A percentile compares a stretch with the other conserved stretches of the same genome.
Evolutionary conservation across 2,113 vertebrate species (phyloP).

Genomic region (Nesoenas mayeri): DNA sequence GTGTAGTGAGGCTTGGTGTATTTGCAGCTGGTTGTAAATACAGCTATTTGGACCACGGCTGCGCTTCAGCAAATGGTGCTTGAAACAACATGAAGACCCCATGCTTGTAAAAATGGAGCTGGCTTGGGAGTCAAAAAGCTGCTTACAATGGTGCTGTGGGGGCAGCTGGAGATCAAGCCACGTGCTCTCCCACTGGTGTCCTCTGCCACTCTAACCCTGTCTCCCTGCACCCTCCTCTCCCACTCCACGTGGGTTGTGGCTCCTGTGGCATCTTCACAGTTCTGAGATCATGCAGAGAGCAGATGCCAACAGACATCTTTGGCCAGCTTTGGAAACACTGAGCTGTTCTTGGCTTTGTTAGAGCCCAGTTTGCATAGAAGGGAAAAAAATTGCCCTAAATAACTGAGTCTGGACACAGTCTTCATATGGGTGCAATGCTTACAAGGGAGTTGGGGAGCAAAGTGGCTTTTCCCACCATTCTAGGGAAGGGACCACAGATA

Average conservation of each 20-base stretch:
- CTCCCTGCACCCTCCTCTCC: neutral
- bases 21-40: neutral
- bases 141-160: neutral
- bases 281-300: neutral
- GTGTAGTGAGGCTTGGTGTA: neutral
- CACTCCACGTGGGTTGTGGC: accelerated
- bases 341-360: neutral
- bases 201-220: neutral
- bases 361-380: neutral
- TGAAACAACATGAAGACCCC: neutral
- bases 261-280: neutral
- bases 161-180: neutral
- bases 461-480: neutral
- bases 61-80: neutral
- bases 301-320: neutral
- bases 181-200: neutral
- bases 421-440: neutral
- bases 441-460: neutral
- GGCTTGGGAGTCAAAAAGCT: neutral
- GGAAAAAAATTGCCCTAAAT: neutral
- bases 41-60: neutral
- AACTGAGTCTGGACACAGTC: neutral
- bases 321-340: neutral
- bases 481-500: neutral
- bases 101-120: neutral